Evolutionary conservation across 2,888 invertebrate genomes (phyloP), one percentile per base, ranked within the genome.

Genomic region (Phragmatobia fuliginosa): DNA sequence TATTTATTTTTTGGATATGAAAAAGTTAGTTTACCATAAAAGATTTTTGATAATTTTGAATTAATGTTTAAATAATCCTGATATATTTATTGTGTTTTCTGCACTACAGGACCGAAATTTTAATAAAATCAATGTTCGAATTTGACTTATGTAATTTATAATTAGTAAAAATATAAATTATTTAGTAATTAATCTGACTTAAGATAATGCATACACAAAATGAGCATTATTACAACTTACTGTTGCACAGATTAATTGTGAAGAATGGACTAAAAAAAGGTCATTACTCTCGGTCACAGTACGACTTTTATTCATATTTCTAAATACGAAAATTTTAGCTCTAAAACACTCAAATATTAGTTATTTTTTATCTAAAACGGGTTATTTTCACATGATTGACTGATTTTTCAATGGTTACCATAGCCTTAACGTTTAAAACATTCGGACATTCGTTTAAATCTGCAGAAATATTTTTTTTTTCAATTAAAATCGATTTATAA

Each of bases 291-390:
- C 56, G 33, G 32, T 32, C 52, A 28, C 28, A 56, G 28, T 49
- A 49, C 11, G 41, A 52, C 3, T 52, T 36, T 52, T 52, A 64
- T 64, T 52, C 33, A 52, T 25, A 64, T 33, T 45, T 64, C 33
- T 49, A 52, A 45, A 8, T 21, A 60, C 49, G 11, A 25, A 38
- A 62, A 63, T 63, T 25, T 64, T 25, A 21, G 7, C 64, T 25
- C 33, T 64, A 33, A 33, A 64, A 64, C 16, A 28, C 16, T n/a
- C 2, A 52, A 25, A 14, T 25, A 25, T 52, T 49, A 49, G 52
- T 52, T 8, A 14, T 3, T 52, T 25, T n/a, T 52, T 25, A 4
- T 25, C 2, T n/a, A 4, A 14, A 52, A 1, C 4, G 25, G 10
- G 25, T 1, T 52, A 25, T 52, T 25, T 25, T 52, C 5, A 25